Evolutionary conservation across 2,888 invertebrate genomes (phyloP).

Genomic region (Eubasilissa splendida): DNA sequence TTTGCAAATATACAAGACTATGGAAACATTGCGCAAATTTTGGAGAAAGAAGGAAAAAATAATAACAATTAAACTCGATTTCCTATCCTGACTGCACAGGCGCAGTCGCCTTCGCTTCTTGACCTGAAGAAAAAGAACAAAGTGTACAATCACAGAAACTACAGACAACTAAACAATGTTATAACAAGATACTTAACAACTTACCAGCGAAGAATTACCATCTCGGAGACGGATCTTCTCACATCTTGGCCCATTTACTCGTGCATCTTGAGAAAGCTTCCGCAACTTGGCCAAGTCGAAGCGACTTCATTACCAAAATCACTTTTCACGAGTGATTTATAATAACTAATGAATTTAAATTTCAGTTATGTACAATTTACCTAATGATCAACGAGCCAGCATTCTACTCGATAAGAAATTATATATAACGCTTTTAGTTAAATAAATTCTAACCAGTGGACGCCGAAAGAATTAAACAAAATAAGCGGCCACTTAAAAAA

Average conservation of each 20-base stretch:
- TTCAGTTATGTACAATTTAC: background rate
- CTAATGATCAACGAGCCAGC: no score
- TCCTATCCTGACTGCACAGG: background rate
- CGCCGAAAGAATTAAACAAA: no score
- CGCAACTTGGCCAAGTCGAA: background rate
- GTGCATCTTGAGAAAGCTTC: slow-evolving; percentile 19
- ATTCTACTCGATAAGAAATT: no score
- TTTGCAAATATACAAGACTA: no score
- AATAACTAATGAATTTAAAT: background rate
- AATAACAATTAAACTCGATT: no score
- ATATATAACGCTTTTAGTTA: no score
- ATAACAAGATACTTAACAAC: slow-evolving; percentile 31
- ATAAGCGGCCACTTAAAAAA: no score
- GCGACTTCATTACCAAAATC: no score
- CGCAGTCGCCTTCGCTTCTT: slow-evolving; percentile 7
- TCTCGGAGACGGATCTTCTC: background rate
- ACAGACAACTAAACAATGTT: background rate
- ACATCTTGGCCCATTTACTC: slow-evolving; percentile 4
- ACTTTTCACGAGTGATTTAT: background rate
- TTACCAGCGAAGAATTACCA: slow-evolving; percentile 39
- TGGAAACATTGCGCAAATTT: no score
- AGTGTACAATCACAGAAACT: slow-evolving; percentile 33
- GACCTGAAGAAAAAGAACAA: slow-evolving; percentile 45
- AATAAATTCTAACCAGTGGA: no score
- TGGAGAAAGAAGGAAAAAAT: no score